Base-by-base conservation (phyloP, 2,888 invertebrate genomes). In the Dicycla oo region DNA sequence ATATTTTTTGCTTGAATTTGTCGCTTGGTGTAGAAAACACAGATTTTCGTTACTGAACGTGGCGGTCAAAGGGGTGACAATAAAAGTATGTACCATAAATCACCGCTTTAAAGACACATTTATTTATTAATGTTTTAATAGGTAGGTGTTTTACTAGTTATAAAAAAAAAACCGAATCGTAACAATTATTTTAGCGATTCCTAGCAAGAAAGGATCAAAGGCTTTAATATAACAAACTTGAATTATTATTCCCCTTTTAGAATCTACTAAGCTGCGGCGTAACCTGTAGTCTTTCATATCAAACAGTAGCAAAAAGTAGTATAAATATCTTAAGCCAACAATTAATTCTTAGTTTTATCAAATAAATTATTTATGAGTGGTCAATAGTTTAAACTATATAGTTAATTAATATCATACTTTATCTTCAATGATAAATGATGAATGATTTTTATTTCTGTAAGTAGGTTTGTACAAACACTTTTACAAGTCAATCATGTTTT, bases 301-400 rank as follows among this genome's bases (percentile, higher is more conserved):
- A 40, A 66, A 49, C 43, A 56, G 76, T 34, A 75, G 56, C 49
- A 34, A 23, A 56, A 18, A 0, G 20, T 30, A 56, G 20, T 43
- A n/a, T 7, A 61, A 5, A 2, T 49, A 72, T 51, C 57, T 53
- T 18, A 69, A 56, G 13, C 47, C 10, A 43, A 26, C 30, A 66
- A 49, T 73, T 18, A 62, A 57, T 66, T 43, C 34, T n/a, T 34
- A 57, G 18, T 65, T 43, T 54, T 49, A 73, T 66, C 76, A 43
- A 15, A 13, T 11, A 8, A n/a, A 43, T 65, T 13, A 75, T 49
- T 73, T 34, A n/a, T 43, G 40, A 51, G 40, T 63, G n/a, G 20
- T 4, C 7, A 47, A 23, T 34, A 18, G 1, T 23, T 23, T 15
- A 18, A 30, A 23, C 43, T 8, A n/a, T n/a, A n/a, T n/a, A 23